A percentile compares a stretch with the other conserved stretches of the same genome.
phyloP scores from a whole-genome alignment of 2,888 invertebrate species.

The Craniophora ligustri region DNA sequence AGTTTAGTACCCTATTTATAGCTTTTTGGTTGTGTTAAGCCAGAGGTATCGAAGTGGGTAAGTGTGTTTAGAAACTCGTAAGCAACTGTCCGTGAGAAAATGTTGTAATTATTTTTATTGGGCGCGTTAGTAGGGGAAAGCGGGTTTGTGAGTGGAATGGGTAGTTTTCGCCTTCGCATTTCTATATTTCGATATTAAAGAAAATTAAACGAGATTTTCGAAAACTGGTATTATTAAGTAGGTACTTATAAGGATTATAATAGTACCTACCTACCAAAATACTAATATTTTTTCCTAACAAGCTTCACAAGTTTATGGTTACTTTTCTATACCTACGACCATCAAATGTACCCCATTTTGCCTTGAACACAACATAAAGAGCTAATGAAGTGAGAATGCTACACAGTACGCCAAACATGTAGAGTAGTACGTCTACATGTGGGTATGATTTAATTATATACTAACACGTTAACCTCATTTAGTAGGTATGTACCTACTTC shows the following conservation, averaged over 20 bases:
- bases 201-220: no score
- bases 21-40: constrained; percentile 75
- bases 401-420: no score
- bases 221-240: no score
- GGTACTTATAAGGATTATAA: no score
- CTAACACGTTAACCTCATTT: no score
- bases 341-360: neutral
- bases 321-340: neutral
- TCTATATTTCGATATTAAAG: no score
- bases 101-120: constrained; percentile 38
- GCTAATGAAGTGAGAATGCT: constrained; percentile 8
- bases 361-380: constrained; percentile 10
- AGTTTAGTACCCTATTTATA: constrained; percentile 82
- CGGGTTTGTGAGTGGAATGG: constrained; percentile 7
- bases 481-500: neutral
- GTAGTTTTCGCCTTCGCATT: no score
- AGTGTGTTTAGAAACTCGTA: constrained; percentile 51
- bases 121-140: constrained; percentile 28
- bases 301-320: neutral
- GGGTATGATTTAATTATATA: no score
- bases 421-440: no score
- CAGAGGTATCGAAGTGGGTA: constrained; percentile 49
- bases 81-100: constrained; percentile 56
- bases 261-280: no score
- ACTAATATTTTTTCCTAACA: neutral